These are phyloP conservation scores for Microcebus ravelobensis DNA, from an alignment of 2,113 vertebrate species.

Conservation along the genomic window DNA sequence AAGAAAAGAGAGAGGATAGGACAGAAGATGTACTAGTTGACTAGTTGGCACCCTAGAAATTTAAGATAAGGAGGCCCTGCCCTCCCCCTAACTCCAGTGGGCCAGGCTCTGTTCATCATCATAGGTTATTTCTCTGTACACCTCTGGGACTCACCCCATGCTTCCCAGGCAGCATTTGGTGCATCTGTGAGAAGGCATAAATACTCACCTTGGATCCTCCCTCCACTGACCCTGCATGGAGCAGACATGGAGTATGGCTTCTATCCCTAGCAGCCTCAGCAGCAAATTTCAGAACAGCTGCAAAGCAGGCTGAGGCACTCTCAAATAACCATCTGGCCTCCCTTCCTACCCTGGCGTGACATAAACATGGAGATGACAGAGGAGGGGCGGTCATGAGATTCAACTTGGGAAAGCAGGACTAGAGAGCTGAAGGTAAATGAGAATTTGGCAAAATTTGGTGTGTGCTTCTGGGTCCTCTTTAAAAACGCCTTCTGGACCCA, in stretches of 20 bases:
- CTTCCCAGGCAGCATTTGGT: background rate
- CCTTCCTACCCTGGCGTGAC: background rate
- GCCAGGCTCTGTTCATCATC: background rate
- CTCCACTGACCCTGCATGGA: background rate
- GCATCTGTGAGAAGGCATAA: background rate
- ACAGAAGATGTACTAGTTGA: background rate
- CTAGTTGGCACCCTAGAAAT: background rate
- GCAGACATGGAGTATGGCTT: background rate
- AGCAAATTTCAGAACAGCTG: constrained; percentile 32
- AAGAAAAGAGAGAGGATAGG: background rate
- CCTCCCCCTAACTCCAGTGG: background rate
- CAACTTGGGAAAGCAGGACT: background rate
- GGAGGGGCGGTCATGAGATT: background rate
- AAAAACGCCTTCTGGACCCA: background rate
- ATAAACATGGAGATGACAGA: background rate
- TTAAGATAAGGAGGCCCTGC: fast-evolving
- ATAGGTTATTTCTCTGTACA: background rate
- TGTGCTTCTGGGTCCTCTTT: background rate
- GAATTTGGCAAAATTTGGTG: background rate
- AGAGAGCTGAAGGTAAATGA: background rate
- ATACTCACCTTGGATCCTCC: background rate
- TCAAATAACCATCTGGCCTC: constrained; percentile 27
- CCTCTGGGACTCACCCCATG: background rate
- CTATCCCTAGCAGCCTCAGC: background rate
- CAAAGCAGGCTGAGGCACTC: background rate